Evolutionary conservation across 2,888 invertebrate genomes (phyloP).

Genomic region (Podotricha telesiphe): DNA sequence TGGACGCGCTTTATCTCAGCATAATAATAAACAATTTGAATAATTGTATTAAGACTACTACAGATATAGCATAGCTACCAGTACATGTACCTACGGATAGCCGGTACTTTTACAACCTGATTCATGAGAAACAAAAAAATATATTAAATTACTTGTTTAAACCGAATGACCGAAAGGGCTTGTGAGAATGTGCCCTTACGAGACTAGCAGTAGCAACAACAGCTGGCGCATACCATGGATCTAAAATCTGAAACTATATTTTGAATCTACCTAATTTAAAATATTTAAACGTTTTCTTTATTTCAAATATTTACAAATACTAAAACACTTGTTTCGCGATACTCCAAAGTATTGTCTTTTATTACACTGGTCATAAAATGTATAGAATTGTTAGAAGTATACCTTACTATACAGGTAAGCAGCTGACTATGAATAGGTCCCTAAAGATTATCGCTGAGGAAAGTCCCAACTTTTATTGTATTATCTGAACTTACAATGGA

Average conservation of each 20-base stretch:
- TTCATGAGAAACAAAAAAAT: not conserved
- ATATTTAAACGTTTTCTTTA: not conserved
- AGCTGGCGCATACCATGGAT: constrained; percentile 47
- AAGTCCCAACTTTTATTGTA: constrained; percentile 6
- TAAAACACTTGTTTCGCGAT: constrained; percentile 2
- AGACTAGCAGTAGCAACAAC: constrained; percentile 45
- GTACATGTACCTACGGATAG: not conserved
- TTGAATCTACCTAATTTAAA: constrained; percentile 17
- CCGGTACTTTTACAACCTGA: not conserved
- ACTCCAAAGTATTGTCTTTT: not conserved
- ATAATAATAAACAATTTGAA: not conserved
- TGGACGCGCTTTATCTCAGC: not conserved
- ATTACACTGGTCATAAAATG: constrained; percentile 8
- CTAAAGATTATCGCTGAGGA: not conserved
- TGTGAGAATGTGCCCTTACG: constrained; percentile 38
- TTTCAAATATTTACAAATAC: not conserved
- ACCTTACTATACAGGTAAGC: not conserved
- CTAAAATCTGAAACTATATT: constrained; percentile 31
- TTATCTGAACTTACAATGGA: constrained; percentile 8
- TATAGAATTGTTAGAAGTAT: constrained; percentile 15
- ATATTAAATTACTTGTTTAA: not conserved
- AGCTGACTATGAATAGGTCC: constrained; percentile 5
- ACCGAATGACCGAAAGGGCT: not conserved
- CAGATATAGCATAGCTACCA: not conserved
- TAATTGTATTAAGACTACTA: not conserved